A percentile compares a stretch with the other conserved stretches of the same genome.
Conservation (phyloP, 2,113 vertebrate species). For the Abramis brama region DNA sequence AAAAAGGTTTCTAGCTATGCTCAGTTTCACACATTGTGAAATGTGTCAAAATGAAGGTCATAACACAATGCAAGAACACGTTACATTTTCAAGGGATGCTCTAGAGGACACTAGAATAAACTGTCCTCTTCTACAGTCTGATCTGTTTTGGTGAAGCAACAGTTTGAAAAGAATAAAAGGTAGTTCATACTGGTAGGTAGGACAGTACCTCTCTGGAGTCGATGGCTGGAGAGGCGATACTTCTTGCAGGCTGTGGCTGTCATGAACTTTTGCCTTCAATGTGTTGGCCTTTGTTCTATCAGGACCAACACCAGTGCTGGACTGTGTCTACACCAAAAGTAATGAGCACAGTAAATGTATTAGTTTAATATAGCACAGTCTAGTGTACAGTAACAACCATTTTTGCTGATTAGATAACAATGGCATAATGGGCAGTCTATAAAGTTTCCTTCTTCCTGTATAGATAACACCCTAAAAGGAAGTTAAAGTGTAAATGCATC, state of each 20-base stretch:
- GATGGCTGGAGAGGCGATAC: slow-evolving; percentile 62
- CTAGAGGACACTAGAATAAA: background rate
- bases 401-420: background rate
- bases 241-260: slow-evolving; percentile 66
- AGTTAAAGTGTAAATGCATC: background rate
- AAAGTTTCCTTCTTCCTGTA: background rate
- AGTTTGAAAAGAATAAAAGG: background rate
- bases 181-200: background rate
- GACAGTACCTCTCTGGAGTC: slow-evolving; percentile 83
- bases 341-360: background rate
- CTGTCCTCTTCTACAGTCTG: background rate
- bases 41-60: background rate
- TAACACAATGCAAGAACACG: background rate
- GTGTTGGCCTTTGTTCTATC: slow-evolving; percentile 69
- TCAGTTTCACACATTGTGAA: background rate
- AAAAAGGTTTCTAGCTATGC: background rate
- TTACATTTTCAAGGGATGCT: background rate
- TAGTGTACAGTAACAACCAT: no score
- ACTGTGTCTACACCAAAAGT: slow-evolving; percentile 48
- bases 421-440: background rate
- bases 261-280: slow-evolving; percentile 75
- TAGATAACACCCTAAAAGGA: slow-evolving; percentile 5
- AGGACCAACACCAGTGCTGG: slow-evolving; percentile 32
- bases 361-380: background rate
- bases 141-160: background rate